Percentiles rank a stretch among this genome's conserved stretches.
Conservation (phyloP, 2,113 vertebrate genomes). For the Raja brachyura region DNA sequence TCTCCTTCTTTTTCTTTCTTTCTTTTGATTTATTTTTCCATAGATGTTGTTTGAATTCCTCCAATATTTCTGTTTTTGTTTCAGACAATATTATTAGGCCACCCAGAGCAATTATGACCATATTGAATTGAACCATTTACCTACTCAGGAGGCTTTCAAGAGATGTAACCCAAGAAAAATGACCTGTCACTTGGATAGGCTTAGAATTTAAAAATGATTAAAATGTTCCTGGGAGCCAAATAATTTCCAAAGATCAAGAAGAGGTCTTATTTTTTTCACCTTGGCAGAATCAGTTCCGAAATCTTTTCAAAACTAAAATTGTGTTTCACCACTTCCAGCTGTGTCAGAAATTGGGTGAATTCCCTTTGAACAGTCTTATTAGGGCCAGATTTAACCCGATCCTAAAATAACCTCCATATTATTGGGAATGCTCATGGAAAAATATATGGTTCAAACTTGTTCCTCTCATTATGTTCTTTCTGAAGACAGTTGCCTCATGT, state of each 20-base stretch:
- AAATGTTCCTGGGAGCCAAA: neutral
- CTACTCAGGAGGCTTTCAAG: neutral
- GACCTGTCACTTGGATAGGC: neutral
- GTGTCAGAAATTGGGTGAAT: neutral
- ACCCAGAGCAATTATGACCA: neutral
- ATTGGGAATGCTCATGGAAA: neutral
- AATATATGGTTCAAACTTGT: neutral
- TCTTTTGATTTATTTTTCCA: no score
- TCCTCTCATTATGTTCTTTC: neutral
- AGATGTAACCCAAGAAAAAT: neutral
- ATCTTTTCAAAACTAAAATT: neutral
- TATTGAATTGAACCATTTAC: neutral
- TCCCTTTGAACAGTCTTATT: neutral
- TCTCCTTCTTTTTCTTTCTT: no score
- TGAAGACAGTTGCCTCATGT: neutral
- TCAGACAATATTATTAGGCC: no score
- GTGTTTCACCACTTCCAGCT: neutral
- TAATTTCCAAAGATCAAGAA: neutral
- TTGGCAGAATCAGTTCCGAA: neutral
- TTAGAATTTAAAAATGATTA: neutral
- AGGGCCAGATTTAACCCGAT: neutral
- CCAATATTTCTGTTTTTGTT: no score
- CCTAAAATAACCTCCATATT: neutral
- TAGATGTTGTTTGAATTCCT: no score
- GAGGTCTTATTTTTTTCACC: neutral